These are phyloP conservation scores for Torymus auratus DNA, from an alignment of 2,888 invertebrate genomes.

Conservation along the genomic window DNA sequence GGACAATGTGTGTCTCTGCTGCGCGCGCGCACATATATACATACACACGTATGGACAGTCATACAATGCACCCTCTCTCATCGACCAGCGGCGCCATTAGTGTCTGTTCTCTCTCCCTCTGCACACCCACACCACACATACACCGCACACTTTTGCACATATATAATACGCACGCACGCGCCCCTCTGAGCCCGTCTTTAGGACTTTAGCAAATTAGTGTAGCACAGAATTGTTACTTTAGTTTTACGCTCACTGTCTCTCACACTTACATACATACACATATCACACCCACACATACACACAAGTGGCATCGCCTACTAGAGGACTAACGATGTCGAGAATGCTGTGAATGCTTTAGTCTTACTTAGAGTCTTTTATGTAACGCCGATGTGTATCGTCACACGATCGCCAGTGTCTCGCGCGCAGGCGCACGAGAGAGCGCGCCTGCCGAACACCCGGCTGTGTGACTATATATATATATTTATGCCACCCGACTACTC, in stretches of 20 bases:
- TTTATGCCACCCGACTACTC: not conserved
- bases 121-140: too few species aligned
- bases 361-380: slow-evolving; percentile 62
- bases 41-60: not conserved
- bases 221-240: slow-evolving; percentile 41
- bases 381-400: slow-evolving; percentile 55
- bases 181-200: slow-evolving; percentile 46
- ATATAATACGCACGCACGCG: slow-evolving; percentile 46
- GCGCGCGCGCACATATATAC: not conserved
- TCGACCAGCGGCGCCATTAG: slow-evolving; percentile 36
- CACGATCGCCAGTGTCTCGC: slow-evolving; percentile 9
- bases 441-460: too few species aligned
- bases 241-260: slow-evolving; percentile 3
- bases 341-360: slow-evolving; percentile 72
- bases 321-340: slow-evolving; percentile 67
- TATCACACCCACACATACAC: slow-evolving; percentile 7
- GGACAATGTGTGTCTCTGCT: not conserved
- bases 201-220: slow-evolving; percentile 57
- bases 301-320: slow-evolving; percentile 45
- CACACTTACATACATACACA: slow-evolving; percentile 44
- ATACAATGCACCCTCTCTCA: slow-evolving; percentile 4
- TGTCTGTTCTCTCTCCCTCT: slow-evolving; percentile 43
- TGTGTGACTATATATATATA: too few species aligned
- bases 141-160: slow-evolving; percentile 8
- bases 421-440: not conserved